phyloP scores from a whole-genome alignment of 2,797 vertebrate genomes.

The Leucoraja ocellata region DNA sequence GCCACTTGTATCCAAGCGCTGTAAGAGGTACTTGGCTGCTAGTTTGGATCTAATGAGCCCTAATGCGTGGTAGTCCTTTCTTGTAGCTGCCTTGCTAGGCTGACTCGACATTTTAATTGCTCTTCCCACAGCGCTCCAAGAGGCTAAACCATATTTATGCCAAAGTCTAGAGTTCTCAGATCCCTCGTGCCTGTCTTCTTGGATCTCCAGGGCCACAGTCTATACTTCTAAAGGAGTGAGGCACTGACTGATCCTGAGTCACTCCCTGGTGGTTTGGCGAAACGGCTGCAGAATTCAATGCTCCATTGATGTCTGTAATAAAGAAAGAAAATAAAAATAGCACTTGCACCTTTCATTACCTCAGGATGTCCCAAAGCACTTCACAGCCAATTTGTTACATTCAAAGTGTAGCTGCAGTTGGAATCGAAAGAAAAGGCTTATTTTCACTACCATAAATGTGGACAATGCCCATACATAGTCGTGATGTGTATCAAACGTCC shows the following conservation, averaged over 20 bases:
- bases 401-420: not conserved
- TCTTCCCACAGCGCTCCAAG: not conserved
- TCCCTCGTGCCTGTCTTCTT: not conserved
- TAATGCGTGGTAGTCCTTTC: not conserved
- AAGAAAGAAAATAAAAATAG: not conserved
- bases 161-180: not conserved
- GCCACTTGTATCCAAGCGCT: not conserved
- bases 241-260: conserved; percentile 21
- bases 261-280: not conserved
- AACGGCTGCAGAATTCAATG: not conserved
- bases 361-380: not conserved
- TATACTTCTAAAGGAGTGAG: not conserved
- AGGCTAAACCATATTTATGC: not conserved
- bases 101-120: not conserved
- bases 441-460: not conserved
- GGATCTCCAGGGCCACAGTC: not conserved
- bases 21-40: not conserved
- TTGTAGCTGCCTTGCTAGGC: not conserved
- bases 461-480: not conserved
- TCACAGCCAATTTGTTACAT: not conserved
- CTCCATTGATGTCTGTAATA: not conserved
- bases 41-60: not conserved
- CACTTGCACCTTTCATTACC: not conserved
- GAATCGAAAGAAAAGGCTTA: not conserved
- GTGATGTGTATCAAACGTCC: not conserved